These are phyloP conservation scores for Rhizomys pruinosus DNA, from an alignment of 2,113 vertebrate species.

Conservation along the genomic window DNA sequence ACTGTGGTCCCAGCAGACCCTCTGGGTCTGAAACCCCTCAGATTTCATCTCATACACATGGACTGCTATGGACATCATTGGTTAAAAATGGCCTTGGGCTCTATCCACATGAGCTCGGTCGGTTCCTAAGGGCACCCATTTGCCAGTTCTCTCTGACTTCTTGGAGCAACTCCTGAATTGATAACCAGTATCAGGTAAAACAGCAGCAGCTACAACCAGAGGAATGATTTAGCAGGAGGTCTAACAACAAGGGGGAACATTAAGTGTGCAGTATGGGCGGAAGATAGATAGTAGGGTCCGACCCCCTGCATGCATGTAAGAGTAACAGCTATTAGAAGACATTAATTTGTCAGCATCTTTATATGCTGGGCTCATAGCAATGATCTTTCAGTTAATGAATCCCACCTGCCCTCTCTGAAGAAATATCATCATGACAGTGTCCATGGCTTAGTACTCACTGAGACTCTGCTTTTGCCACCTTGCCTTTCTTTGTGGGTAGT, in stretches of 20 bases:
- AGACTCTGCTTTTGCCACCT: not conserved
- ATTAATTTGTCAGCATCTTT: not conserved
- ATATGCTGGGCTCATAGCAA: not conserved
- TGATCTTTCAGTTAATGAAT: not conserved
- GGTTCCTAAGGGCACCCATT: not conserved
- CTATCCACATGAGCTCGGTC: not conserved
- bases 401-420: not conserved
- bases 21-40: not conserved
- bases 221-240: not conserved
- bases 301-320: not conserved
- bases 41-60: not conserved
- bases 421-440: not conserved
- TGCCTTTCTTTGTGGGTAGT: not conserved
- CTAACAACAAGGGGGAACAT: not conserved
- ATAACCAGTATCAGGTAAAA: not conserved
- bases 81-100: not conserved
- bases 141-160: not conserved
- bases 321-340: not conserved
- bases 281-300: too few relatives aligned
- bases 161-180: conserved; percentile 11
- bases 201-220: not conserved
- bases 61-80: not conserved
- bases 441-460: not conserved
- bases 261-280: not conserved
- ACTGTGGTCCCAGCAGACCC: not conserved